Evolutionary conservation across 2,888 invertebrate genomes (phyloP), one percentile per base, ranked within the genome.

Genomic region (Patella depressa): DNA sequence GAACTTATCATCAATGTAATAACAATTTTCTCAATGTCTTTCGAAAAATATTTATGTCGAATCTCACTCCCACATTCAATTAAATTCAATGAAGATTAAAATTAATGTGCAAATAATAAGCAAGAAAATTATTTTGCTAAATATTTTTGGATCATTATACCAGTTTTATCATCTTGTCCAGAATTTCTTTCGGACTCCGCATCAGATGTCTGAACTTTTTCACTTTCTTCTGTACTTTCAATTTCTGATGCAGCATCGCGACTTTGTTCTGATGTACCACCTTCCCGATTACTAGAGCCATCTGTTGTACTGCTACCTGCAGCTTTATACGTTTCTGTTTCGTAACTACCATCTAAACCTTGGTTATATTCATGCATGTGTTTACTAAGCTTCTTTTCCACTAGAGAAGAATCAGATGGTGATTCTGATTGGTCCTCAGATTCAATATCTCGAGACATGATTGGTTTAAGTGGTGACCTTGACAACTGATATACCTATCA

Each of bases 241-340:
- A 78, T 81, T 73, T 84, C 83, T 7, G 88, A 88, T 54, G 82
- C 82, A 19, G 84, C 84, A 29, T 88, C 88, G 15, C 87, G 84
- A 78, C 88, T 87, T 53, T 83, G 84, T 71, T 88, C 88, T 19
- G 88, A 84, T 19, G 85, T 86, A 17, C 85, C 85, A 55, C 84
- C 86, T 24, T 86, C 86, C 76, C 84, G 83, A 72, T 82, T 83
- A 79, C 85, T 87, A 12, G 83, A 83, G 0, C 82, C 82, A 76
- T 86, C 88, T 24, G 86, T 87, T 73, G 75, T 84, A 79, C 80
- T 85, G 79, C 84, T 87, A 79, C 86, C 87, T 76, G 81, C 81
- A 69, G 78, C 80, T 11, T 24, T 65, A 14, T 65, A 24, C 0
- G 65, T 24, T 24, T 65, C 65, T 24, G 65, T 24, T 24, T 65